Base-by-base conservation (phyloP, 2,797 vertebrate genomes). In the Fistularia commersonii region DNA sequence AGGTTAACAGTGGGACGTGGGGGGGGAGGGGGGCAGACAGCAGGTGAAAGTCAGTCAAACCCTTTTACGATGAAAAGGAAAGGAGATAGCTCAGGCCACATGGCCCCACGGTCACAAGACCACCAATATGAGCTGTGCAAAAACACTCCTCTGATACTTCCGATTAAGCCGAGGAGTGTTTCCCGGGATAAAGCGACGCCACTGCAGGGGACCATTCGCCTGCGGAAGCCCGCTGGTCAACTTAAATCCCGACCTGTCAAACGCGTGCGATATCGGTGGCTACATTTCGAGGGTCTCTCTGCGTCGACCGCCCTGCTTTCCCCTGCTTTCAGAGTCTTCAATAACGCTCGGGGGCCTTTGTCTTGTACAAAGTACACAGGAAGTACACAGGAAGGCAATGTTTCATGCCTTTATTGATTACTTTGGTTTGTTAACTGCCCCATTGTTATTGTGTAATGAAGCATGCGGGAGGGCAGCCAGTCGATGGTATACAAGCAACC, bases 191-290 rank as follows among this genome's bases (percentile, higher is more conserved):
- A 95, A 75, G 86, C 85, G 96, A 99, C 90, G 92, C 93, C 95
- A 97, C 95, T 93, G 92, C 90, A 50, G 91, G 93, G 93, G 94
- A 95, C 95, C 97, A 95, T 96, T 94, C 93, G 93, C 93, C 93
- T 96, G 92, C 96, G 95, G 92, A 94, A 95, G 90, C 94, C 64
- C 85, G 87, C 90, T 81, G 80, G 88, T 92, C 92, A 94, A 93
- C 92, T 79, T 67, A 80, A 91, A 88, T 89, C 91, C 89, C 93
- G 92, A 92, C 91, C 91, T 92, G 90, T 83, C 91, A 91, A 91
- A 93, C 92, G 92, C 90, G 91, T 70, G 88, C 90, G 93, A 95
- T 95, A 96, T 95, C 96, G 94, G 96, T 91, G 90, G 91, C 92
- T 96, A 94, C 94, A 94, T 93, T 93, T 95, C 97, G 92, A 80